Evolutionary conservation across 2,888 invertebrate genomes (phyloP), one percentile per base, ranked within the genome.

Genomic region (Aricia artaxerxes): DNA sequence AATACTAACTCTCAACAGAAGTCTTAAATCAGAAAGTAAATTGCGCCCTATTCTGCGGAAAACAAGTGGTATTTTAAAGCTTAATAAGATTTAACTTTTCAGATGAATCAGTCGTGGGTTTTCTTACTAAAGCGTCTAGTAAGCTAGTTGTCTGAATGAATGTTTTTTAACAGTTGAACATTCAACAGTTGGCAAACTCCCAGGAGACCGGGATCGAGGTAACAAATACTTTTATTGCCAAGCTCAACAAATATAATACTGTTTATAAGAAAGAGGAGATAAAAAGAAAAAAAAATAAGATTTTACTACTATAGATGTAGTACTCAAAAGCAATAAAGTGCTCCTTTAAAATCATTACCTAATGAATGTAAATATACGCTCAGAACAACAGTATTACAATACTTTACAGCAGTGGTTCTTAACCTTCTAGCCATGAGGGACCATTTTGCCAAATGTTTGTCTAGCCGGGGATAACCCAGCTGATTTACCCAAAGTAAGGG

Each of bases 191-290:
- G 69, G 69, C 69, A 69, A 69, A 16, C 35, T 69, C 5, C 69
- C 69, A 69, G 35, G 38, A 69, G 69, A 69, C 69, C 35, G 69
- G 35, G 69, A 69, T 69, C 69, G 69, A 69, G 69, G 69, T 69
- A 69, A 38, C 35, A 69, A 69, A 69, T 38, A 69, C 35, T 69
- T 69, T 69, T 69, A 69, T 69, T 69, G 69, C 69, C 69, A 69
- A 69, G 35, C 69, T 35, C 69, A 69, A 38, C 35, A 69, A 35
- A 69, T 69, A 69, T 69, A 13, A 13, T 69, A 35, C 35, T 13
- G 16, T 3, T 31, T 11, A 7, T 9, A 64, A 24, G 3, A 64
- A 9, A 31, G 24, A 31, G 64, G 35, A 24, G 11, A 69, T 69
- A 4, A 69, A 4, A 35, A 24, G 11, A 64, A 69, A 69, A 4